These are phyloP conservation scores for Sparidentex hasta DNA, from an alignment of 2,797 vertebrate species.

Conservation along the genomic window DNA sequence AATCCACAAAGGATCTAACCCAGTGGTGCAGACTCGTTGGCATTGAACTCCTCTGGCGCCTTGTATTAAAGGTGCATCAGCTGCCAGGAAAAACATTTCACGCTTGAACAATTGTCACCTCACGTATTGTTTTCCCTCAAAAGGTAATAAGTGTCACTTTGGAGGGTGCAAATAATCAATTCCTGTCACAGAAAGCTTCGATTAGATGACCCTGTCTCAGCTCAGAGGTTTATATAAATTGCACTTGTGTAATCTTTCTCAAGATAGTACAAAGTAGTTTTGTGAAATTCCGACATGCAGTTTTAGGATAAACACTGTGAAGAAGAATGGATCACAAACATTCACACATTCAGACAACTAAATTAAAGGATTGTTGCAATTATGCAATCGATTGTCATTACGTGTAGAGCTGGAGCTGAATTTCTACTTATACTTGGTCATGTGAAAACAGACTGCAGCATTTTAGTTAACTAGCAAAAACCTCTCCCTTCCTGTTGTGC, in stretches of 20 bases:
- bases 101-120: conserved; percentile 5
- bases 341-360: background rate
- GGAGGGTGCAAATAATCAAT: conserved; percentile 15
- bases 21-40: conserved; percentile 2
- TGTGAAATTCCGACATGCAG: background rate
- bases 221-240: background rate
- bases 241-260: background rate
- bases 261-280: background rate
- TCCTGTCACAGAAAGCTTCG: conserved; percentile 4
- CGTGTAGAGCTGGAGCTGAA: background rate
- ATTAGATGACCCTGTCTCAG: background rate
- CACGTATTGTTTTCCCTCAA: conserved; percentile 19
- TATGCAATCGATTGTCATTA: too few species aligned
- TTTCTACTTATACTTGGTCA: background rate
- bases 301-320: background rate
- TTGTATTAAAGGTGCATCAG: conserved; percentile 14
- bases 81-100: conserved; percentile 33
- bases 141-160: conserved; percentile 34
- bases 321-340: background rate
- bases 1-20: conserved; percentile 1
- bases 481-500: background rate
- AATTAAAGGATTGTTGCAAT: background rate
- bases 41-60: background rate
- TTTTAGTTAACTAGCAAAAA: background rate
- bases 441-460: background rate